phyloP scores from a whole-genome alignment of 1,140 invertebrate genomes.

The Choristoneura fumiferana region DNA sequence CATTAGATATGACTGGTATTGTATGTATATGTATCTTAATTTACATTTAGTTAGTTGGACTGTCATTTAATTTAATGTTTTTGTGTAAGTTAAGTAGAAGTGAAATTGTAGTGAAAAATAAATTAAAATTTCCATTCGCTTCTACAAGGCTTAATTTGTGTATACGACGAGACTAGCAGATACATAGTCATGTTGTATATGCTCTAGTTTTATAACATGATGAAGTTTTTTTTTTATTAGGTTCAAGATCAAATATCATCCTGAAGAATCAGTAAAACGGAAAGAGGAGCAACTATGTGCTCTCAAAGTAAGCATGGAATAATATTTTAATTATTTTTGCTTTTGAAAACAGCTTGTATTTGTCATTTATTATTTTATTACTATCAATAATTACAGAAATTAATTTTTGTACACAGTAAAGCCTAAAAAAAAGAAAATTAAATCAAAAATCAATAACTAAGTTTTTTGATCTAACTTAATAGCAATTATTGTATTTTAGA shows the following conservation, averaged over 20 bases:
- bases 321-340: slow-evolving; percentile 13
- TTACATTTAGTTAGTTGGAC: slow-evolving; percentile 20
- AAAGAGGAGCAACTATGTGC: slow-evolving; percentile 92
- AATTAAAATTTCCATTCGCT: neutral
- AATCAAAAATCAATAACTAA: too few species aligned
- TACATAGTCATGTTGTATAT: slow-evolving; percentile 25
- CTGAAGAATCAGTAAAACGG: slow-evolving; percentile 94
- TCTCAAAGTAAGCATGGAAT: slow-evolving; percentile 83
- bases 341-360: slow-evolving; percentile 1
- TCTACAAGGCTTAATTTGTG: slow-evolving; percentile 5
- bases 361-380: too few species aligned
- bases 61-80: slow-evolving; percentile 25
- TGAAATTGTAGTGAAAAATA: neutral
- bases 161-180: slow-evolving; percentile 8
- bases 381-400: too few species aligned
- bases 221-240: slow-evolving; percentile 78
- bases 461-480: slow-evolving; percentile 17
- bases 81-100: slow-evolving; percentile 13
- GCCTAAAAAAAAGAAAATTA: too few species aligned
- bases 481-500: slow-evolving; percentile 76
- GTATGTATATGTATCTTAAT: neutral
- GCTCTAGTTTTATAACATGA: slow-evolving; percentile 18
- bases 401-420: too few species aligned
- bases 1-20: too few species aligned
- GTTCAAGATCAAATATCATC: slow-evolving; percentile 99